Percentiles rank a stretch among this genome's conserved stretches.
phyloP scores from a whole-genome alignment of 2,797 vertebrate species.

The Delichon dasypus region DNA sequence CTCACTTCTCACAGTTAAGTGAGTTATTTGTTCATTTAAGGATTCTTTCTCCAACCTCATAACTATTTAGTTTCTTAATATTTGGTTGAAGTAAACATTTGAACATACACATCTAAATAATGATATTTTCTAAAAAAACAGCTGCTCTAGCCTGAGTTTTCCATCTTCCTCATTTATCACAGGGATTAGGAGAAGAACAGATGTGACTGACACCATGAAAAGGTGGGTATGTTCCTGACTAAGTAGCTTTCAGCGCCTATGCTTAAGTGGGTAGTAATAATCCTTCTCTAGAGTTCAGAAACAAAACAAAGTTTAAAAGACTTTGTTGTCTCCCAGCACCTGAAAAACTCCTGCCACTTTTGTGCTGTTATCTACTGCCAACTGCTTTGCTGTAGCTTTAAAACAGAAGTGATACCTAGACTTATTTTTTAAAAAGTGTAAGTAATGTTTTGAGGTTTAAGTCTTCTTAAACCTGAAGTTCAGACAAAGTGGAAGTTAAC shows the following conservation, averaged over 20 bases:
- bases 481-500: not conserved
- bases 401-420: not conserved
- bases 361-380: not conserved
- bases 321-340: not conserved
- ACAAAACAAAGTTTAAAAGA: not conserved
- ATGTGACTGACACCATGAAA: not conserved
- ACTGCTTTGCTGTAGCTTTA: not conserved
- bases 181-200: not conserved
- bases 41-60: not conserved
- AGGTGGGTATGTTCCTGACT: not conserved
- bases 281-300: not conserved
- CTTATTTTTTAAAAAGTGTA: rapidly evolving
- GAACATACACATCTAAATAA: not conserved
- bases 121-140: not conserved
- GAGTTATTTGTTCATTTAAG: not conserved
- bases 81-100: not conserved
- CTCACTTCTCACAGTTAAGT: not conserved
- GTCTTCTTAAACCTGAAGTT: not conserved
- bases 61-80: not conserved
- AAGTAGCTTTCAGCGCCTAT: not conserved
- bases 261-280: not conserved
- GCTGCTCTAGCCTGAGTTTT: not conserved
- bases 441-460: not conserved
- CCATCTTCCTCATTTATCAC: not conserved
- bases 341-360: not conserved